These are phyloP conservation scores for Lytechinus variegatus DNA, from an alignment of 35 echinoderm and acorn worm species.

Conservation along the genomic window DNA sequence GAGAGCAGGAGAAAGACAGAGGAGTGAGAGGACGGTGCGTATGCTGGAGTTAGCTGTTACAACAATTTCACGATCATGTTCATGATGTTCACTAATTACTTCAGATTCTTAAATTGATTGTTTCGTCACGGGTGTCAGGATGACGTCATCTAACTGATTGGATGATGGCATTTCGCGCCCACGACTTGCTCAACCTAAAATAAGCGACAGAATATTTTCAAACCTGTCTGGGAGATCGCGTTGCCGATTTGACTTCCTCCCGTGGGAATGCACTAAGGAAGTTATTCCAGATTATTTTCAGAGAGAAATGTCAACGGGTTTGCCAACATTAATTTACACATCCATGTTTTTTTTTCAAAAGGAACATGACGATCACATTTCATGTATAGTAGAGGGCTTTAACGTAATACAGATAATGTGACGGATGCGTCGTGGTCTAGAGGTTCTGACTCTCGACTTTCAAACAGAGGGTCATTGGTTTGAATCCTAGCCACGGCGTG, in stretches of 20 bases:
- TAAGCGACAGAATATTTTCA: not conserved
- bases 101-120: not conserved
- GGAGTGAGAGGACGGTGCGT: not conserved
- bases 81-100: not conserved
- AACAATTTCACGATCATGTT: not conserved
- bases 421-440: too few species aligned
- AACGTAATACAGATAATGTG: not conserved
- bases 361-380: not conserved
- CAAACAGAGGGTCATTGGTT: too few species aligned
- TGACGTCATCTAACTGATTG: not conserved
- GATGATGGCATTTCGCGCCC: not conserved
- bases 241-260: not conserved
- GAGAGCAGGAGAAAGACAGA: not conserved
- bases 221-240: not conserved
- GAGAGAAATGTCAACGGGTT: not conserved
- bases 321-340: not conserved
- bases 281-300: constrained; percentile 20
- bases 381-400: not conserved
- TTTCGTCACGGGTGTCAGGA: not conserved
- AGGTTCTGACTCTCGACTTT: too few species aligned
- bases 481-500: too few species aligned
- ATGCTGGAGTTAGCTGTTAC: not conserved
- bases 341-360: not conserved
- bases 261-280: not conserved
- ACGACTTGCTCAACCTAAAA: not conserved